A percentile compares a stretch with the other conserved stretches of the same genome.
These are phyloP conservation scores for Odontocerum albicorne DNA, from an alignment of 2,888 invertebrate genomes.

Conservation along the genomic window DNA sequence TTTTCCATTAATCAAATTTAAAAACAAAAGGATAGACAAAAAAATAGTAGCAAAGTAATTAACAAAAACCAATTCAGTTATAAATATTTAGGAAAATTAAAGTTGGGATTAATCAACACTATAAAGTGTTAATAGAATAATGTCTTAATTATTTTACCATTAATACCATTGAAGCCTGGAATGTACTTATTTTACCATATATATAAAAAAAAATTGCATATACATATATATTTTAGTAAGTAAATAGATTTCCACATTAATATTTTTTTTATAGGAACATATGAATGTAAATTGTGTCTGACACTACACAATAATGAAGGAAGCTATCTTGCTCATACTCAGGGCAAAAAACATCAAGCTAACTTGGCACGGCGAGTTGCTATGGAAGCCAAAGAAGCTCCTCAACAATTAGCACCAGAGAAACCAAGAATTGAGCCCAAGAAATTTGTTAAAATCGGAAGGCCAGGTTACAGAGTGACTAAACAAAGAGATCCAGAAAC, in stretches of 20 bases:
- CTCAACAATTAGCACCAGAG: conserved; percentile 90
- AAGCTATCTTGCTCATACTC: conserved; percentile 97
- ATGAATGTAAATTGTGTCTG: conserved; percentile 98
- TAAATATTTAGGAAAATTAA: too few species aligned
- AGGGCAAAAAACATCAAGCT: conserved; percentile 99
- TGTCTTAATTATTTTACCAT: conserved; percentile 18
- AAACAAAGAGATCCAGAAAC: conserved; percentile 96
- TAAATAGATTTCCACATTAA: too few species aligned
- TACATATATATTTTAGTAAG: too few species aligned
- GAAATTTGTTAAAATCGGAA: conserved; percentile 98
- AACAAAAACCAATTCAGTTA: too few species aligned
- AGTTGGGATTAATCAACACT: too few species aligned
- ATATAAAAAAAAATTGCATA: too few species aligned
- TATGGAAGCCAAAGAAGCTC: conserved; percentile 97
- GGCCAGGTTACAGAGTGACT: conserved; percentile 98
- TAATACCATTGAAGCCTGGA: too few species aligned
- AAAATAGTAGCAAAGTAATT: too few species aligned
- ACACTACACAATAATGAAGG: conserved; percentile 99
- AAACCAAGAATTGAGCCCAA: conserved; percentile 97
- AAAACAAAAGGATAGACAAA: too few species aligned
- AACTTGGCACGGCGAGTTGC: conserved; percentile 97
- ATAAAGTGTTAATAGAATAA: too few species aligned
- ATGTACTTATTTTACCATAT: too few species aligned
- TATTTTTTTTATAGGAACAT: conserved; percentile 67
- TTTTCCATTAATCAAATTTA: too few species aligned